Conservation (phyloP, 2,797 vertebrate species). For the Tenualosa ilisha region DNA sequence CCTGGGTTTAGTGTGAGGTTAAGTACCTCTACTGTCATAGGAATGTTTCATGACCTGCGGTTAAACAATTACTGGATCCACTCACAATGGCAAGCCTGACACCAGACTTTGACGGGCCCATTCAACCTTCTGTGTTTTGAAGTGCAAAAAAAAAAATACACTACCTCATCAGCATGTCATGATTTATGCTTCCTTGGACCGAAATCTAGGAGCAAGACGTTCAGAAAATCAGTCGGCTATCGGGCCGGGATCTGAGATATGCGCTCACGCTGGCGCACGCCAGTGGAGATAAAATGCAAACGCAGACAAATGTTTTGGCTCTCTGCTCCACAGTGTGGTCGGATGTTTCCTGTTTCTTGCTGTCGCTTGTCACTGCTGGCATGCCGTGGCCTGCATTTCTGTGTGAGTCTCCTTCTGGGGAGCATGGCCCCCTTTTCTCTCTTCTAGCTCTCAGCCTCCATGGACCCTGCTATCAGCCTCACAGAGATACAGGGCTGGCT, state of each 20-base stretch:
- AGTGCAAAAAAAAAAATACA: background rate
- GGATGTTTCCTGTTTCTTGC: slow-evolving; percentile 54
- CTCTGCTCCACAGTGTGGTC: slow-evolving; percentile 38
- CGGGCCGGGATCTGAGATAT: background rate
- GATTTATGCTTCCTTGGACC: background rate
- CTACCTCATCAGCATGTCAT: background rate
- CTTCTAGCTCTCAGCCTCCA: slow-evolving; percentile 9
- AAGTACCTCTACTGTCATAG: background rate
- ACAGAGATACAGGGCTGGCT: slow-evolving; percentile 9
- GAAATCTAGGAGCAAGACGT: background rate
- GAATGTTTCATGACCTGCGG: background rate
- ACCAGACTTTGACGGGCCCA: background rate
- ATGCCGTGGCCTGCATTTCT: background rate
- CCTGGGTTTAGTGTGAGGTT: background rate
- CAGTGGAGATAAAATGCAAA: slow-evolving; percentile 46
- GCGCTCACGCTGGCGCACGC: slow-evolving; percentile 33
- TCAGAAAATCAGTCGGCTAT: background rate
- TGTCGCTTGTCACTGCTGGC: slow-evolving; percentile 34
- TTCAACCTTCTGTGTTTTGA: slow-evolving; percentile 4
- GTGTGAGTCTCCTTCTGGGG: slow-evolving; percentile 24
- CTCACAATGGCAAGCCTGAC: background rate
- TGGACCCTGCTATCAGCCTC: slow-evolving; percentile 30
- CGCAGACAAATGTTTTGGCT: slow-evolving; percentile 53
- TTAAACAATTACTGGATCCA: slow-evolving; percentile 6
- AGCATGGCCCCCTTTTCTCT: background rate